Evolutionary conservation across 2,888 invertebrate species (phyloP).

Genomic region (Ligdia adustata): DNA sequence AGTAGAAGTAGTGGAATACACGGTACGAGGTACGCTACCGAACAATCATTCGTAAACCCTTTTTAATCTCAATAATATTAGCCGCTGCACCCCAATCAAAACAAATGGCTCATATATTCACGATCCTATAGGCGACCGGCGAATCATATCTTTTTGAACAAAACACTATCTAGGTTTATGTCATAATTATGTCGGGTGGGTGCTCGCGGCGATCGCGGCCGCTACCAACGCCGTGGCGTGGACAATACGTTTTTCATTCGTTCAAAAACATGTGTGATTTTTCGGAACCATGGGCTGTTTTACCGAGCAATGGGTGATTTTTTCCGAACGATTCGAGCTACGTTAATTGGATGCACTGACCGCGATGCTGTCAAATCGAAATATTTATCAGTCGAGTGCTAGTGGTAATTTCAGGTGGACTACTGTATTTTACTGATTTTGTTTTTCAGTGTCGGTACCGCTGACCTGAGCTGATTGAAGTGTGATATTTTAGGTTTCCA

Average conservation of each 20-base stretch:
- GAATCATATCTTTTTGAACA: slow-evolving; percentile 46
- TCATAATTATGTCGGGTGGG: slow-evolving; percentile 51
- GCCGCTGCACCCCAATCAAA: slow-evolving; percentile 19
- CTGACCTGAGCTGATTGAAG: too few relatives aligned
- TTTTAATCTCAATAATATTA: slow-evolving; percentile 22
- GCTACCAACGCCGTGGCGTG: slow-evolving; percentile 23
- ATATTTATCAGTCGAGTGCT: slow-evolving; percentile 61
- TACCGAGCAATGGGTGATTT: slow-evolving; percentile 8
- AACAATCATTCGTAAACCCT: too few relatives aligned
- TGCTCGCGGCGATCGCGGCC: slow-evolving; percentile 34
- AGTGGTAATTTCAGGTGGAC: slow-evolving; percentile 63
- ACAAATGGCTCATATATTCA: slow-evolving; percentile 20
- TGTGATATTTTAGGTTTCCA: neutral
- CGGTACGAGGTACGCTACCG: too few relatives aligned
- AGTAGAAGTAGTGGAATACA: too few relatives aligned
- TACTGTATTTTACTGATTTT: slow-evolving; percentile 12
- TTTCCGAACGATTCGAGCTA: slow-evolving; percentile 45
- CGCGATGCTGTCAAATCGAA: slow-evolving; percentile 61
- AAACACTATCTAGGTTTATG: slow-evolving; percentile 54
- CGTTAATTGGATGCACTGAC: slow-evolving; percentile 75
- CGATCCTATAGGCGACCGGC: slow-evolving; percentile 20
- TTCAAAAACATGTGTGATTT: slow-evolving; percentile 54
- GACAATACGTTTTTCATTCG: slow-evolving; percentile 54
- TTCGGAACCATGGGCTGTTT: slow-evolving; percentile 44
- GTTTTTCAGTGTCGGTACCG: neutral